Conservation (phyloP, 2,888 invertebrate species). For the Eilema griseolum region DNA sequence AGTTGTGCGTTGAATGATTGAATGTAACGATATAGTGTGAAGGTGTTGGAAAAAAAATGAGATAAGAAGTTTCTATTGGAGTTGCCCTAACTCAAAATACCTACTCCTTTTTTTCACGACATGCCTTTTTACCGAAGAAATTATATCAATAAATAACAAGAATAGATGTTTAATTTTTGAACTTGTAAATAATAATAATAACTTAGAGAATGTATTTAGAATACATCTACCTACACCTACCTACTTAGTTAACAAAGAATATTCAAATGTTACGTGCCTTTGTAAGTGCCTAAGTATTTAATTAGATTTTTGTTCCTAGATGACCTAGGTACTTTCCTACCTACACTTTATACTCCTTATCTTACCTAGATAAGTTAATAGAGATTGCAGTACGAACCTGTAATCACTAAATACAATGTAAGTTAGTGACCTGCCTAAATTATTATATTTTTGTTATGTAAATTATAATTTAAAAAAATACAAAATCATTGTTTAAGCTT, state of each 20-base stretch:
- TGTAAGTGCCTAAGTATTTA: neutral
- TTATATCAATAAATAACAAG: slow-evolving; percentile 2
- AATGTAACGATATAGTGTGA: neutral
- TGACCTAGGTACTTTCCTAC: neutral
- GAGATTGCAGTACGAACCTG: neutral
- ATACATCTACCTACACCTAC: too few relatives aligned
- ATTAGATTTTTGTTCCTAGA: neutral
- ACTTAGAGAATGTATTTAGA: neutral
- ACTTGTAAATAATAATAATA: neutral
- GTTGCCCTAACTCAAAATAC: neutral
- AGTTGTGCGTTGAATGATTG: neutral
- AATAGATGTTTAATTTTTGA: slow-evolving; percentile 1
- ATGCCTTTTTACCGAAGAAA: neutral
- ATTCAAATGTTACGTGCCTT: neutral
- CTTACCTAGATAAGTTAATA: neutral
- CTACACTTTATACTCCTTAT: neutral
- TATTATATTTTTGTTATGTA: slow-evolving; percentile 41
- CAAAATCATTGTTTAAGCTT: slow-evolving; percentile 18
- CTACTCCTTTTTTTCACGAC: neutral
- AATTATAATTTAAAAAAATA: slow-evolving; percentile 32
- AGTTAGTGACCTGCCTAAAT: slow-evolving; percentile 38
- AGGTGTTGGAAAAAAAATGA: neutral
- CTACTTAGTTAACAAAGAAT: neutral
- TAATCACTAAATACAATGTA: slow-evolving; percentile 14
- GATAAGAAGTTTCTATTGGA: neutral